Evolutionary conservation across 2,888 invertebrate genomes (phyloP), one percentile per base, ranked within the genome.

Genomic region (Synergus laeviventris): DNA sequence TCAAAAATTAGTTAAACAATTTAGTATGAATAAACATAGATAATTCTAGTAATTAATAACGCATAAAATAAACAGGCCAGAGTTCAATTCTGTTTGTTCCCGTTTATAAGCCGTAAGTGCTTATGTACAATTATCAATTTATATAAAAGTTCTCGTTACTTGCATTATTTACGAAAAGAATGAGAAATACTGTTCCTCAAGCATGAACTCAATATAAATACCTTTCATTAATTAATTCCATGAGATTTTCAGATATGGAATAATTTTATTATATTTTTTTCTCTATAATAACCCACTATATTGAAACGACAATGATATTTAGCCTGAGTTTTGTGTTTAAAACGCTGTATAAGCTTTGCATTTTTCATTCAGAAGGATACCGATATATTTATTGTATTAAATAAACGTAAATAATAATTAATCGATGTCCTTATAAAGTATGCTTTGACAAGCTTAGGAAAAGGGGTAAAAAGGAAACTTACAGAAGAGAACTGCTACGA

Each of bases 401-500:
- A 24, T 1, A 24, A 24, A 24, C 76, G 77, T 80, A 79, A 76
- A 11, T 74, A 70, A 49, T 11, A 49, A 14, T 45, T 45, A 1
- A 49, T 49, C 31, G 18, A n/a, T 49, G n/a, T 36, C 12, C n/a
- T 9, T 49, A 70, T 31, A 11, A 70, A 49, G 11, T 11, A n/a
- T 42, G 21, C 18, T 59, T 59, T 24, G 21, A 59, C 5, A 59
- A 24, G 24, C 24, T 59, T 14, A 59, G 12, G 18, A 24, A 59
- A 59, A 11, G 12, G 1, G 1, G 1, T 4, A 59, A 59, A 59
- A 11, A 24, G 12, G 14, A 14, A 12, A 97, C 97, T 97, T 94
- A 97, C 97, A 97, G 93, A 97, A 98, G 87, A 97, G 93, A 85
- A 97, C 97, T 76, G 97, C 97, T 84, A 98, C 97, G 90, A 95